Evolutionary conservation across 2,888 invertebrate genomes (phyloP).

Genomic region (Chironomus riparius): DNA sequence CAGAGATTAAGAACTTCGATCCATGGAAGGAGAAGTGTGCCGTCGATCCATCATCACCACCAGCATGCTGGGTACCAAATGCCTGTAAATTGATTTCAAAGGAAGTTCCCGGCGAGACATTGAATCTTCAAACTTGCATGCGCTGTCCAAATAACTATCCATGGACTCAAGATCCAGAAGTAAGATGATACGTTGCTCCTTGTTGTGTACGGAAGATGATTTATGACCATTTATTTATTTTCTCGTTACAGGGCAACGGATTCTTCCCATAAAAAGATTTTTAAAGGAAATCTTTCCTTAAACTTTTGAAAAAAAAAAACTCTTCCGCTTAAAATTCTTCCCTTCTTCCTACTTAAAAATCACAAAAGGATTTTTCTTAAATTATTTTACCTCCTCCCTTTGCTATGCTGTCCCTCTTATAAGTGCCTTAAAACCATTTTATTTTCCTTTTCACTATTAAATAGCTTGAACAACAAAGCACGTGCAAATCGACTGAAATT

Average conservation of each 20-base stretch:
- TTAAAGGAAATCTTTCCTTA: neutral
- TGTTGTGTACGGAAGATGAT: too few species aligned
- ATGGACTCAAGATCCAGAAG: constrained; percentile 77
- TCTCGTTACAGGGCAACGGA: neutral
- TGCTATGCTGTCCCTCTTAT: too few species aligned
- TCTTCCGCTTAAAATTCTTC: too few species aligned
- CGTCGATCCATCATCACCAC: constrained; percentile 60
- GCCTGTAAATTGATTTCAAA: constrained; percentile 86
- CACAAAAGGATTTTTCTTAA: neutral
- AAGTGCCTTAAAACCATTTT: too few species aligned
- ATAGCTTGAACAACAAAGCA: neutral
- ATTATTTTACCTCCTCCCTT: neutral
- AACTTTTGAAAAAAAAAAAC: neutral
- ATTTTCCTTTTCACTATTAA: neutral
- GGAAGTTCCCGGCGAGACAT: constrained; percentile 88
- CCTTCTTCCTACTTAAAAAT: neutral
- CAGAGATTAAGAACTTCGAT: constrained; percentile 84
- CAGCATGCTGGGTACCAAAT: constrained; percentile 80
- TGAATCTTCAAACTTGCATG: constrained; percentile 86
- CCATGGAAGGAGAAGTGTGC: constrained; percentile 90
- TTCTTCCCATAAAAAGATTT: neutral
- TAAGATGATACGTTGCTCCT: constrained; percentile 45
- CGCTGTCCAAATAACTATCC: constrained; percentile 92
- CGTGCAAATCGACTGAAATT: constrained; percentile 2
- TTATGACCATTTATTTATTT: neutral